Evolutionary conservation across 2,797 vertebrate species (phyloP).

Genomic region (Periparus ater): DNA sequence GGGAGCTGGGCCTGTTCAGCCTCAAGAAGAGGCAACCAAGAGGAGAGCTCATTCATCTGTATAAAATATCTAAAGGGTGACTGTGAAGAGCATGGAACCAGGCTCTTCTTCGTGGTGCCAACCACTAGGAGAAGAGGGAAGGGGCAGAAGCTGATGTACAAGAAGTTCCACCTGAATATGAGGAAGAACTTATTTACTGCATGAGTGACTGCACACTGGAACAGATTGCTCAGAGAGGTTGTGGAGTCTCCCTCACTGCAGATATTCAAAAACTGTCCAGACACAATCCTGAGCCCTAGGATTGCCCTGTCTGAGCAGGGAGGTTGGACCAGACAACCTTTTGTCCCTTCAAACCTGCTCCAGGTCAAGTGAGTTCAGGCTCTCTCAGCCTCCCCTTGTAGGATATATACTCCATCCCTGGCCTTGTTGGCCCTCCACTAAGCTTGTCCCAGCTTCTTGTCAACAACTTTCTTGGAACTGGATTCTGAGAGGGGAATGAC

Average conservation of each 20-base stretch:
- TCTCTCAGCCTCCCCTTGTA: neutral
- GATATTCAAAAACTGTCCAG: neutral
- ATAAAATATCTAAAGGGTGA: neutral
- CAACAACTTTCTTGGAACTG: neutral
- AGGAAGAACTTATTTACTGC: neutral
- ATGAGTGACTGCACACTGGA: accelerated
- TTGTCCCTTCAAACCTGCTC: neutral
- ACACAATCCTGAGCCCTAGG: neutral
- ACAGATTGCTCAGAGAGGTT: neutral
- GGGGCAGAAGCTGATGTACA: neutral
- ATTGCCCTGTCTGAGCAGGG: neutral
- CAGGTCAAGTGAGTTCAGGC: neutral
- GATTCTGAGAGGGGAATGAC: neutral
- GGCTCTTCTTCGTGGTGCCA: accelerated
- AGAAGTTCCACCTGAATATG: neutral
- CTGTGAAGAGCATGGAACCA: neutral
- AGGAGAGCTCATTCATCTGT: neutral
- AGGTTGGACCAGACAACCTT: neutral
- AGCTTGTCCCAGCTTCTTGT: neutral
- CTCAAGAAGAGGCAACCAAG: neutral
- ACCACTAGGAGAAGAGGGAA: neutral
- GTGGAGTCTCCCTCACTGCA: neutral
- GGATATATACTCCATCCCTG: accelerated
- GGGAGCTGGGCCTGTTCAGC: neutral
- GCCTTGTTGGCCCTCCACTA: neutral